Percentiles rank a stretch among this genome's conserved stretches.
These are phyloP conservation scores for Metalampra italica DNA, from an alignment of 2,888 invertebrate genomes.

Conservation along the genomic window DNA sequence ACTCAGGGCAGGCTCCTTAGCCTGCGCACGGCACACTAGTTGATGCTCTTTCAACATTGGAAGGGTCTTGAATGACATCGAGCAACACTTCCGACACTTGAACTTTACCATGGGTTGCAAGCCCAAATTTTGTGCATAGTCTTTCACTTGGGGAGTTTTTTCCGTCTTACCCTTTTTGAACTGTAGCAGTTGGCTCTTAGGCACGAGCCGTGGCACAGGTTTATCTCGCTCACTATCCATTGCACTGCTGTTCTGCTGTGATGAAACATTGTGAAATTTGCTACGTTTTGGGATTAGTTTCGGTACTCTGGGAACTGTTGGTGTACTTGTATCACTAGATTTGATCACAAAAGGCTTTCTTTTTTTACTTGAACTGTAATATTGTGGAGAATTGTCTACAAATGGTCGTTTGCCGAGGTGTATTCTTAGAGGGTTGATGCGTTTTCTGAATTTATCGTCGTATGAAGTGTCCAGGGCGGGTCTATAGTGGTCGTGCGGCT, in stretches of 20 bases:
- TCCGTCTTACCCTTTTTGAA: constrained; percentile 68
- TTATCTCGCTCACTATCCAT: constrained; percentile 60
- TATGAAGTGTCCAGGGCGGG: constrained; percentile 37
- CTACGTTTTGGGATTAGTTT: constrained; percentile 62
- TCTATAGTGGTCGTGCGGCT: constrained; percentile 37
- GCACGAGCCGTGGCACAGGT: constrained; percentile 69
- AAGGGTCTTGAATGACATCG: constrained; percentile 82
- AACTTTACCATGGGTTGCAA: constrained; percentile 84
- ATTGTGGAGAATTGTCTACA: constrained; percentile 62
- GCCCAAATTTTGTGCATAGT: constrained; percentile 86
- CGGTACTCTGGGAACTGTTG: constrained; percentile 50
- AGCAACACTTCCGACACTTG: constrained; percentile 86
- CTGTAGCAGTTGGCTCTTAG: constrained; percentile 66
- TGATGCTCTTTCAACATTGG: constrained; percentile 84
- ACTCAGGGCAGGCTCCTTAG: constrained; percentile 59
- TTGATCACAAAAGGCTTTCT: constrained; percentile 50
- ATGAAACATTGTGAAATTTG: constrained; percentile 57
- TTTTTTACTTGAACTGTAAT: constrained; percentile 54
- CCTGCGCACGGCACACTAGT: constrained; percentile 77
- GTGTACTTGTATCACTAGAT: constrained; percentile 47
- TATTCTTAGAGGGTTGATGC: constrained; percentile 67
- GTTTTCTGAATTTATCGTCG: constrained; percentile 59
- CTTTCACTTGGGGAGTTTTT: constrained; percentile 66
- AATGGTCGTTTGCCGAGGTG: constrained; percentile 72
- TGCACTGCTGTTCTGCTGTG: constrained; percentile 37